Percentiles rank a stretch among this genome's conserved stretches.
phyloP scores from a whole-genome alignment of 2,888 invertebrate genomes.

The Frankliniella intonsa region DNA sequence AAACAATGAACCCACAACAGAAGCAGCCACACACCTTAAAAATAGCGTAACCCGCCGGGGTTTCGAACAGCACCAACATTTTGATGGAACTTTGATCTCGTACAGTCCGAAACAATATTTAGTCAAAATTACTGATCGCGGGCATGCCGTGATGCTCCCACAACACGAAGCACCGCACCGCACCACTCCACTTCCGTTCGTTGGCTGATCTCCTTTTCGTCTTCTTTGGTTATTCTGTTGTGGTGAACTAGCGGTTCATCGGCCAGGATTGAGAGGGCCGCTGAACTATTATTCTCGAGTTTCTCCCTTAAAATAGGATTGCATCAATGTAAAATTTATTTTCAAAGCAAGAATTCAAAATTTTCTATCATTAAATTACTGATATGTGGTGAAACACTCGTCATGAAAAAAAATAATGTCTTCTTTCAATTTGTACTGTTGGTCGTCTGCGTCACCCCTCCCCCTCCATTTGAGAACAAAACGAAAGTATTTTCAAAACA shows the following conservation, averaged over 20 bases:
- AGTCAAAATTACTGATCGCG: background rate
- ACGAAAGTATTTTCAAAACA: background rate
- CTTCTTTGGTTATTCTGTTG: too few species aligned
- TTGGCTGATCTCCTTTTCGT: too few species aligned
- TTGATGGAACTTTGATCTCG: conserved; percentile 41
- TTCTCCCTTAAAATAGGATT: background rate
- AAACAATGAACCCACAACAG: background rate
- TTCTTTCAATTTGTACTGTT: background rate
- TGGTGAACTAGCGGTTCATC: too few species aligned
- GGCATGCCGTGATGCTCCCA: background rate
- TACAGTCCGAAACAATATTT: conserved; percentile 36
- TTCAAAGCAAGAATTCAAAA: background rate
- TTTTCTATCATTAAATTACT: background rate
- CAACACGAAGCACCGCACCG: background rate
- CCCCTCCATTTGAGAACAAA: background rate
- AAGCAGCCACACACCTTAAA: conserved; percentile 69
- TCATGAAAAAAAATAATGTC: background rate
- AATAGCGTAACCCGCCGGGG: conserved; percentile 88
- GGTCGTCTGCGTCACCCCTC: background rate
- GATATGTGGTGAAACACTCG: background rate
- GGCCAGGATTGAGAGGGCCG: too few species aligned
- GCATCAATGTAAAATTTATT: background rate
- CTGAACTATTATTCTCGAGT: too few species aligned
- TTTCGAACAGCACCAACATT: conserved; percentile 91
- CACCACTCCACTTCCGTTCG: background rate